These are phyloP conservation scores for Pangasius larnaudii DNA, from an alignment of 2,797 vertebrate species.

Conservation along the genomic window DNA sequence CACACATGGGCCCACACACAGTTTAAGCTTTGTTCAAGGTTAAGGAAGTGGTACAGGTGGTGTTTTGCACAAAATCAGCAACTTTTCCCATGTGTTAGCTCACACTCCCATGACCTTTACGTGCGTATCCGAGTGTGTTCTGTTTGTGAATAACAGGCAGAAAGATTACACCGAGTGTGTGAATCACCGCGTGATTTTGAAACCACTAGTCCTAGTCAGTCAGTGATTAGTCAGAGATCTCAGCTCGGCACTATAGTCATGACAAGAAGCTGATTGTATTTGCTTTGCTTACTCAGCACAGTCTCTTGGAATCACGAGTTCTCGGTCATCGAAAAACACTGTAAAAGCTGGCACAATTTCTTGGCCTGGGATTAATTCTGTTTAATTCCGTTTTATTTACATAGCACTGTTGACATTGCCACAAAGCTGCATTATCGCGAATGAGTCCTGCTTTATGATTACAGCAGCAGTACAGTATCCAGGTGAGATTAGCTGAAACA, in stretches of 20 bases:
- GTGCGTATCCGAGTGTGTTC: background rate
- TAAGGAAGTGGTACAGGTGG: slow-evolving; percentile 73
- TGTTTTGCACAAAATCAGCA: slow-evolving; percentile 78
- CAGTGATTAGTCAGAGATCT: background rate
- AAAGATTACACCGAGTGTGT: background rate
- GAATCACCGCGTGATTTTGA: background rate
- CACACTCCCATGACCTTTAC: background rate
- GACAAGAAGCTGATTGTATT: background rate
- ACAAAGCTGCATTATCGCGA: background rate
- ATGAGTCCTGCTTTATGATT: background rate
- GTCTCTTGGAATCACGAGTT: background rate
- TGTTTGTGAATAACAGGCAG: background rate
- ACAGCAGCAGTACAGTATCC: background rate
- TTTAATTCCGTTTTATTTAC: background rate
- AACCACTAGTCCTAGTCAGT: background rate
- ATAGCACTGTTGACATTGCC: background rate
- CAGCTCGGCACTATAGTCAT: background rate
- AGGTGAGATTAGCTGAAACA: background rate
- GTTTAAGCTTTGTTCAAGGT: slow-evolving; percentile 71
- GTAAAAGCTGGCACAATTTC: background rate
- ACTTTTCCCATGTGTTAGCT: slow-evolving; percentile 65
- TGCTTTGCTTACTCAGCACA: background rate
- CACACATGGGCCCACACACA: slow-evolving; percentile 60
- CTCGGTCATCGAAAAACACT: background rate
- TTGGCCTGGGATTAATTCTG: background rate